Evolutionary conservation across 35 echinoderm and acorn worm species (phyloP), one percentile per base, ranked within the genome.

Genomic region (Lytechinus pictus): DNA sequence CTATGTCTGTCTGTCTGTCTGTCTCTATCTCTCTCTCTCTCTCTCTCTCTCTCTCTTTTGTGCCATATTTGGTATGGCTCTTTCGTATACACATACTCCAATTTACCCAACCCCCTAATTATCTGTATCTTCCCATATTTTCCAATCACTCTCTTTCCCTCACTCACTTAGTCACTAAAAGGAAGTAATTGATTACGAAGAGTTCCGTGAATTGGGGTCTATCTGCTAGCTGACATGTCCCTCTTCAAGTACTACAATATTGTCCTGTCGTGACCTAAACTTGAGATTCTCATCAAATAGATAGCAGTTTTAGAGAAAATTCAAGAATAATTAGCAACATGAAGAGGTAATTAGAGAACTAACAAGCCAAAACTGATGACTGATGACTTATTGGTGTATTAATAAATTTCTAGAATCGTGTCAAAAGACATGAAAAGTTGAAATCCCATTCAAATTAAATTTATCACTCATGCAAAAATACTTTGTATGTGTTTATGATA

Each of bases 121-220:
- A 87, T 44, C 24, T 27, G 86, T 87, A 87, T n/a, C 29, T n/a
- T 87, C 14, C 86, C 29, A 9, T 44, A 10, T 44, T 87, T 87
- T 87, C 86, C 24, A 9, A 8, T 87, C 29, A 9, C 24, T 87
- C 86, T 44, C 86, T 87, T 8, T n/a, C 86, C 24, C 24, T 87
- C 86, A 9, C 29, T 87, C 86, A 93, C 52, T 93, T 93, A 93
- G 92, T 93, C 92, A 93, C 54, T 54, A 19, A 27, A 10, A 57
- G 92, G 92, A 93, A 93, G 92, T 93, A 27, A 93, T 93, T 93
- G 29, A 93, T 93, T 93, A 93, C n/a, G 21, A 27, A 27, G 27
- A 57, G 92, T 93, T 93, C 92, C 92, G 55, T 57, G 92, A 93
- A 93, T 93, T 53, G 92, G 92, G 92, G 52, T 93, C 53, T 33